These are phyloP conservation scores for Ethmia dodecea DNA, from an alignment of 2,888 invertebrate genomes.

Conservation along the genomic window DNA sequence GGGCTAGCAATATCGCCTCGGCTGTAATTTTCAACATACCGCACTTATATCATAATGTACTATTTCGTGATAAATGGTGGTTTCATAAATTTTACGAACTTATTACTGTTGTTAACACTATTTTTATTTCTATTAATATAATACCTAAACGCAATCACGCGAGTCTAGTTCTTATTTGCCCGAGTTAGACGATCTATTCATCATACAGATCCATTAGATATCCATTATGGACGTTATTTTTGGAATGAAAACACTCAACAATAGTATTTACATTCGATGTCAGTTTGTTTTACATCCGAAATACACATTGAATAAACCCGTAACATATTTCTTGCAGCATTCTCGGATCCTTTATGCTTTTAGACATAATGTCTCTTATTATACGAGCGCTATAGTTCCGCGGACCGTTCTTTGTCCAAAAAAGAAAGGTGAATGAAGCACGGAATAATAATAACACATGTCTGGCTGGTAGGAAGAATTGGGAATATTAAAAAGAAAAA, in stretches of 20 bases:
- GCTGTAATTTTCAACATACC: no score
- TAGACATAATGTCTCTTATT: slow-evolving; percentile 64
- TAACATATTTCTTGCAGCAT: slow-evolving; percentile 66
- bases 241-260: slow-evolving; percentile 67
- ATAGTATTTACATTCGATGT: slow-evolving; percentile 76
- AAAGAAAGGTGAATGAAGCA: slow-evolving; percentile 68
- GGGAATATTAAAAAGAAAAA: slow-evolving; percentile 48
- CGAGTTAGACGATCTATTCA: slow-evolving; percentile 37
- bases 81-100: no score
- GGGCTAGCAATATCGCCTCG: no score
- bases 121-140: no score
- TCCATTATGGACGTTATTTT: slow-evolving; percentile 66
- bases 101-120: no score
- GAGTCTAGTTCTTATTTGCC: slow-evolving; percentile 33
- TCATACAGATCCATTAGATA: slow-evolving; percentile 63
- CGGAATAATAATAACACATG: slow-evolving; percentile 68
- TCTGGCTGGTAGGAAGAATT: slow-evolving; percentile 55
- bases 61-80: no score
- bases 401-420: slow-evolving; percentile 51
- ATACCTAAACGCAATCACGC: no score
- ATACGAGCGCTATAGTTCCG: slow-evolving; percentile 62
- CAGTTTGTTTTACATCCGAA: slow-evolving; percentile 76
- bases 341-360: slow-evolving; percentile 57
- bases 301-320: slow-evolving; percentile 68
- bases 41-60: no score